A percentile compares a stretch with the other conserved stretches of the same genome.
phyloP scores from a whole-genome alignment of 2,888 invertebrate genomes.

The Drosophila emarginata region DNA sequence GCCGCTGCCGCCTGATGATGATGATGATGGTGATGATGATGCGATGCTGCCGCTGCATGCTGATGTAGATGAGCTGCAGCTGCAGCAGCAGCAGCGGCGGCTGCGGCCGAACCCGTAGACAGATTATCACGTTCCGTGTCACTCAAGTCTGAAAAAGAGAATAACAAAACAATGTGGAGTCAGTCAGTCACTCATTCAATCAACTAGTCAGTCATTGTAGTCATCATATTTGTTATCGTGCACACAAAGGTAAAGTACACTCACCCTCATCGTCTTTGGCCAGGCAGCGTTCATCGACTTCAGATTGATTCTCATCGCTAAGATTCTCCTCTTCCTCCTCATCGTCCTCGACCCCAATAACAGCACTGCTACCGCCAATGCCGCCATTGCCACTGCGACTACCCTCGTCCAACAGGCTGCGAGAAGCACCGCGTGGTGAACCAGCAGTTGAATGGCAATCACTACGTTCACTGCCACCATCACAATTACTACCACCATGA shows the following conservation, averaged over 20 bases:
- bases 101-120: conserved; percentile 78
- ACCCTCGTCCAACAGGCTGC: conserved; percentile 67
- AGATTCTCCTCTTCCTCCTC: conserved; percentile 88
- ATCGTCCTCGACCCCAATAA: conserved; percentile 78
- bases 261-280: conserved; percentile 84
- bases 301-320: conserved; percentile 92
- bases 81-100: conserved; percentile 66
- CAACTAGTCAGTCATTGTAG: conserved; percentile 23
- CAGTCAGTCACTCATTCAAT: conserved; percentile 18
- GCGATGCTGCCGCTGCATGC: conserved; percentile 67
- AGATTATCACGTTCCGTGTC: conserved; percentile 82
- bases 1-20: conserved; percentile 62
- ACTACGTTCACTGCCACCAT: conserved; percentile 86
- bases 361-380: conserved; percentile 62
- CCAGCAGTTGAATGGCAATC: conserved; percentile 84
- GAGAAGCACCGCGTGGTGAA: conserved; percentile 83
- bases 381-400: conserved; percentile 67
- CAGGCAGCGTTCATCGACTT: conserved; percentile 87
- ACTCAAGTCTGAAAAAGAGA: conserved; percentile 72
- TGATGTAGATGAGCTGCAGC: conserved; percentile 75
- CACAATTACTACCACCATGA: conserved; percentile 88
- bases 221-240: conserved; percentile 38
- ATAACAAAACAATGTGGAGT: conserved; percentile 8
- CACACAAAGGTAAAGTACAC: conserved; percentile 69
- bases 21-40: conserved; percentile 41